Evolutionary conservation across 2,888 invertebrate species (phyloP), one percentile per base, ranked within the genome.

Genomic region (Eupithecia dodoneata): DNA sequence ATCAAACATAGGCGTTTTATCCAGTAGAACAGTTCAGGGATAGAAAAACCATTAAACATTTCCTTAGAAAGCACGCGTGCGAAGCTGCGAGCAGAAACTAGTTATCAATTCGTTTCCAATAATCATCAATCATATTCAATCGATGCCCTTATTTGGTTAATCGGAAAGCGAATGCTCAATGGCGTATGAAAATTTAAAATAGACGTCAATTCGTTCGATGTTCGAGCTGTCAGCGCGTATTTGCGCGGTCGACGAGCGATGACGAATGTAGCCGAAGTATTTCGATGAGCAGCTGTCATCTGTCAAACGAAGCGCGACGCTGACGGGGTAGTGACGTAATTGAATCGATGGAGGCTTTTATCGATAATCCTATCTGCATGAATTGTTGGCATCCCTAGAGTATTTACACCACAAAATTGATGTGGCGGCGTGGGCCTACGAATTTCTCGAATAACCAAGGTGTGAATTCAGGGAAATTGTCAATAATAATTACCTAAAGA

Each of bases 251-350:
- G 75, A 59, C 76, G 76, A 76, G 74, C 72, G 79, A 81, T 85
- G 85, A 83, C 80, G 84, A 82, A 83, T 83, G 82, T 81, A 80
- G 80, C 80, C 79, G 82, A 84, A 84, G 83, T 86, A 84, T 83
- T 84, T 69, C 78, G 67, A 73, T 44, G 65, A 71, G 72, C 63
- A 67, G 45, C 65, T 76, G 72, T 59, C 72, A 72, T 18, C 41
- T 71, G 76, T 65, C 74, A 71, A 52, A 69, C 45, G 67, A n/a
- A 30, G 44, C 44, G 67, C 67, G 44, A 44, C n/a, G 67, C 44
- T 44, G 67, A 66, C 67, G 44, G 67, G 41, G n/a, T 45, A 69
- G 67, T 69, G 45, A 69, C 67, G 67, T 44, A 69, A 69, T 69
- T 41, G n/a, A 69, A 44, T 44, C 44, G 63, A 69, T 69, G 44